Conservation (phyloP, 2,888 invertebrate genomes). For the Noctua comes region DNA sequence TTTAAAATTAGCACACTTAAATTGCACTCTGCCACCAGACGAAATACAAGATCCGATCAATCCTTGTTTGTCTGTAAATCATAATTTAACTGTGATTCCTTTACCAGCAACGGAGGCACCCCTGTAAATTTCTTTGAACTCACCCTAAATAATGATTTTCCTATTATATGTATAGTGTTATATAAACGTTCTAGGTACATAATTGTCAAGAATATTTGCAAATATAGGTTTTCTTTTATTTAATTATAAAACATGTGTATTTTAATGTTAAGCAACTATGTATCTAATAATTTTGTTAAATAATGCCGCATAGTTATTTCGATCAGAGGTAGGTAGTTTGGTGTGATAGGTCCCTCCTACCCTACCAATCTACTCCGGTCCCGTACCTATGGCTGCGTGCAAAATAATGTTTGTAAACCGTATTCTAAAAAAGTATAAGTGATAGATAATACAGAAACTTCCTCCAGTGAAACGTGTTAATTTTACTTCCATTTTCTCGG, state of each 20-base stretch:
- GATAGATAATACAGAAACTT: not conserved
- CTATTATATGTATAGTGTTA: not conserved
- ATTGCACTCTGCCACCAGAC: conserved; percentile 78
- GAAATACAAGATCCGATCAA: conserved; percentile 84
- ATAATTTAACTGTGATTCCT: conserved; percentile 85
- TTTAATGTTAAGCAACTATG: not conserved
- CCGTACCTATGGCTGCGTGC: not conserved
- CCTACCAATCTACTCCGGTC: not conserved
- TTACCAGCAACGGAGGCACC: conserved; percentile 68
- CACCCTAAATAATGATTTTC: conserved; percentile 6
- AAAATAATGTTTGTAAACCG: not conserved
- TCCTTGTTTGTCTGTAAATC: conserved; percentile 82
- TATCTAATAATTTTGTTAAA: not conserved
- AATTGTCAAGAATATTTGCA: not conserved
- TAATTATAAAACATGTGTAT: not conserved
- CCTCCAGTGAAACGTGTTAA: not conserved
- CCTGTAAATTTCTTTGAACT: conserved; percentile 24
- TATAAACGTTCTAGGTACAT: not conserved
- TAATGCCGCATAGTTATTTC: not conserved
- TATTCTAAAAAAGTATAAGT: not conserved
- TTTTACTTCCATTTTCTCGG: not conserved
- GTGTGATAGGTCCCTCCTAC: not conserved
- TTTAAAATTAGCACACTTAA: conserved; percentile 59
- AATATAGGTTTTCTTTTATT: conserved; percentile 3
- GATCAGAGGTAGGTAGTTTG: not conserved